A percentile compares a stretch with the other conserved stretches of the same genome.
phyloP scores from a whole-genome alignment of 2,888 invertebrate species.

The Aphidoletes aphidimyza region DNA sequence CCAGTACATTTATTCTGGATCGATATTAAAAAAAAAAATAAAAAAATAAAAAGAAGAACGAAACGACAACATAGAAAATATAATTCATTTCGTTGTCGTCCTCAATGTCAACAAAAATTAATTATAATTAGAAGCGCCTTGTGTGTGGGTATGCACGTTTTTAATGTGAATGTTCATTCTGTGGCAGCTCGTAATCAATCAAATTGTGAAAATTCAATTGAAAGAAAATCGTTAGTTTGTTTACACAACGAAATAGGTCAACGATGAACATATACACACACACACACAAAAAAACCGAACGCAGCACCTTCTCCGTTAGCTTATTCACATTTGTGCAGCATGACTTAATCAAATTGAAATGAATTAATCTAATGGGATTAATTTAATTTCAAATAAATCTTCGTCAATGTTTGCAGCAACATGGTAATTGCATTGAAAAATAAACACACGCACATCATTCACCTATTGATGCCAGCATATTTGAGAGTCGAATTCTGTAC shows the following conservation, averaged over 20 bases:
- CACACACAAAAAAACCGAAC: no score
- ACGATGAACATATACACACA: neutral
- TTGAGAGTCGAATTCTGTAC: no score
- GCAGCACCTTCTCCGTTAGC: neutral
- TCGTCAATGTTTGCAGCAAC: neutral
- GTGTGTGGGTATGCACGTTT: neutral
- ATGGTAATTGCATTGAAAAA: no score
- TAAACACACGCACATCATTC: no score
- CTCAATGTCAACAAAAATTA: slow-evolving; percentile 3
- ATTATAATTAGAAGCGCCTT: neutral
- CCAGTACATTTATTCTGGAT: neutral
- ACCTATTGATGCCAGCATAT: no score
- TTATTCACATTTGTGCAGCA: neutral
- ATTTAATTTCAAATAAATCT: no score
- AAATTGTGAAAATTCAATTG: neutral
- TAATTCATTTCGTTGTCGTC: neutral
- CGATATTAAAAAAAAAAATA: neutral
- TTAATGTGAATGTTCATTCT: no score
- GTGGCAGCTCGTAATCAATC: neutral
- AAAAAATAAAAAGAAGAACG: neutral
- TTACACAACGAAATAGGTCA: neutral
- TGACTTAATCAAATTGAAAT: neutral
- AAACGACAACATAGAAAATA: neutral
- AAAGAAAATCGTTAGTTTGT: neutral
- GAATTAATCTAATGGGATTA: neutral